Evolutionary conservation across 2,797 vertebrate genomes (phyloP).

Genomic region (Ctenochaetus hawaiiensis): DNA sequence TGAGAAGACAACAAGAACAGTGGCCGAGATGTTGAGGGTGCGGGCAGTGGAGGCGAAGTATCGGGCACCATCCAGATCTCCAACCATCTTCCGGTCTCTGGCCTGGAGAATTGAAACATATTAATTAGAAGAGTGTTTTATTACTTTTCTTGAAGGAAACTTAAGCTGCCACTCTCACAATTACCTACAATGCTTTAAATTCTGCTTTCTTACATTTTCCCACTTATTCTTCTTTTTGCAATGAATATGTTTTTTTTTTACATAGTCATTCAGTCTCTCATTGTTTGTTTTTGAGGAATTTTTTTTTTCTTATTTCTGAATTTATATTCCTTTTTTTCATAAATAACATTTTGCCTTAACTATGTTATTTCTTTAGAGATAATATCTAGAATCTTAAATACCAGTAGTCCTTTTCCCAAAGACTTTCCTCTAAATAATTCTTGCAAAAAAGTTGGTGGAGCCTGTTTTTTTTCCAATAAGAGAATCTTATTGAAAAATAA

Average conservation of each 20-base stretch:
- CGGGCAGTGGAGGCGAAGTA: constrained; percentile 48
- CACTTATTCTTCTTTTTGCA: neutral
- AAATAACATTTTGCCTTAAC: neutral
- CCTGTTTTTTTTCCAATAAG: neutral
- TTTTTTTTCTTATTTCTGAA: neutral
- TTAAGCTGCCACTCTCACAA: neutral
- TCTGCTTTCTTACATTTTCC: neutral
- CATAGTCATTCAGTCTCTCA: neutral
- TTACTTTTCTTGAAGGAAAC: neutral
- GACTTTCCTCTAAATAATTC: neutral
- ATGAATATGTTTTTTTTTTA: neutral
- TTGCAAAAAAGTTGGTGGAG: neutral
- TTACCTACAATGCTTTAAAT: neutral
- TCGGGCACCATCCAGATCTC: constrained; percentile 52
- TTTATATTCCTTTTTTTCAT: neutral
- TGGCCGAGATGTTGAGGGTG: constrained; percentile 42
- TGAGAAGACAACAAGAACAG: fast-evolving
- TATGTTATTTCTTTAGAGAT: too few species aligned
- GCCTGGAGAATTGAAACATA: constrained; percentile 55
- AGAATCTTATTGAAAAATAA: too few species aligned
- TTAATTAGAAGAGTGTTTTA: neutral
- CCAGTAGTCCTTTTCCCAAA: too few species aligned
- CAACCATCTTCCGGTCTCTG: constrained; percentile 69
- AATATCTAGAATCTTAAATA: neutral
- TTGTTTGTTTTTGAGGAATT: neutral